These are phyloP conservation scores for Sialia sialis DNA, from an alignment of 2,113 vertebrate species.

Conservation along the genomic window DNA sequence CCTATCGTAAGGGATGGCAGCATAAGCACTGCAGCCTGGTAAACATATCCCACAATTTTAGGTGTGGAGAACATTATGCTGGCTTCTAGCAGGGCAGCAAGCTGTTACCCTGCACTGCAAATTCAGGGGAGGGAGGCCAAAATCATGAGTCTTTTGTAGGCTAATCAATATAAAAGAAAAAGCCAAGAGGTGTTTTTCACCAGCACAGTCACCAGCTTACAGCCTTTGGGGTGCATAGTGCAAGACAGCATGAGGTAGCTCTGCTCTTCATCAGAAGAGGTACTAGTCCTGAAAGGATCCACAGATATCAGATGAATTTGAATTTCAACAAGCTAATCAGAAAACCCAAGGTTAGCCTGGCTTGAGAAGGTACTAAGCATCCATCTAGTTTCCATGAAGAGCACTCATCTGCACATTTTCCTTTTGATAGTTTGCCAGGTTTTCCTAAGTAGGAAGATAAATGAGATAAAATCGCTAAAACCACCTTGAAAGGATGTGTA, in stretches of 20 bases:
- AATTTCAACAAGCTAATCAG: constrained; percentile 49
- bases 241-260: neutral
- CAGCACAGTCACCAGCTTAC: neutral
- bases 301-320: neutral
- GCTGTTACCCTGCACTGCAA: neutral
- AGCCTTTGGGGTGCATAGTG: neutral
- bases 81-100: neutral
- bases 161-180: neutral
- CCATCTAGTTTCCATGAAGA: constrained; percentile 28
- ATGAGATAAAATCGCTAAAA: neutral
- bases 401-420: constrained; percentile 4
- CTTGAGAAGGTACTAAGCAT: constrained; percentile 22
- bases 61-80: rapidly evolving
- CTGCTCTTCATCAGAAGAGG: neutral
- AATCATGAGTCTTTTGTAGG: neutral
- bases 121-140: neutral
- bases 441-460: constrained; percentile 11
- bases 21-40: neutral
- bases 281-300: constrained; percentile 11
- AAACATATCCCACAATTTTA: neutral
- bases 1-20: neutral
- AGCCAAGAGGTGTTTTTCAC: neutral
- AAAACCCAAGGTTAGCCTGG: constrained; percentile 15
- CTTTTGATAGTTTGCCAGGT: constrained; percentile 3
- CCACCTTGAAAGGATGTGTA: constrained; percentile 29